These are phyloP conservation scores for Notospermus geniculatus DNA, from an alignment of 1,140 invertebrate species.

Conservation along the genomic window DNA sequence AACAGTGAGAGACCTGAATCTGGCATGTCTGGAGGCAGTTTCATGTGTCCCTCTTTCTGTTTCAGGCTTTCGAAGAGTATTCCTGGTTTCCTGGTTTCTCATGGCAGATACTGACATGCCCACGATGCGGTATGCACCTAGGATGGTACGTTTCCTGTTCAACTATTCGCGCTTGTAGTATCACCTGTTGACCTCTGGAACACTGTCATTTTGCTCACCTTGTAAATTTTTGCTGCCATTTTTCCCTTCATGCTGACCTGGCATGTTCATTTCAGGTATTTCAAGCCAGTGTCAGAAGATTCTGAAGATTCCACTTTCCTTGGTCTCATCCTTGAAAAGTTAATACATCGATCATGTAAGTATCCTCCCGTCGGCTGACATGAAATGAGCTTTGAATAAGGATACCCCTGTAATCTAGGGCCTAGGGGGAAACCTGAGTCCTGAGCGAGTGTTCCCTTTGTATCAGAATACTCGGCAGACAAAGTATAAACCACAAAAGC, in stretches of 20 bases:
- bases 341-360: constrained; percentile 35
- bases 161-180: neutral
- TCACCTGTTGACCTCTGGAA: too few relatives aligned
- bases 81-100: constrained; percentile 57
- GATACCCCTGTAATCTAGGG: too few relatives aligned
- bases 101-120: constrained; percentile 57
- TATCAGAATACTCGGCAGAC: too few relatives aligned
- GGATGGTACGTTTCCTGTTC: constrained; percentile 53
- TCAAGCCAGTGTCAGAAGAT: neutral
- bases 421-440: too few relatives aligned
- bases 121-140: constrained; percentile 52
- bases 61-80: constrained; percentile 30
- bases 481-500: too few relatives aligned
- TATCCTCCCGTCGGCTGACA: too few relatives aligned
- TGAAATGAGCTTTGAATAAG: too few relatives aligned
- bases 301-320: constrained; percentile 21
- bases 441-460: too few relatives aligned
- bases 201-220: constrained; percentile 2
- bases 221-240: neutral
- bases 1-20: too few relatives aligned
- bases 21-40: too few relatives aligned
- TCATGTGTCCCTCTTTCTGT: constrained; percentile 13
- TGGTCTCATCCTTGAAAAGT: constrained; percentile 32
- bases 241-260: neutral
- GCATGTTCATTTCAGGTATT: constrained; percentile 7